Percentiles rank a stretch among this genome's conserved stretches.
Evolutionary conservation across 1,140 invertebrate genomes (phyloP).

Genomic region (Aleiodes sp.): DNA sequence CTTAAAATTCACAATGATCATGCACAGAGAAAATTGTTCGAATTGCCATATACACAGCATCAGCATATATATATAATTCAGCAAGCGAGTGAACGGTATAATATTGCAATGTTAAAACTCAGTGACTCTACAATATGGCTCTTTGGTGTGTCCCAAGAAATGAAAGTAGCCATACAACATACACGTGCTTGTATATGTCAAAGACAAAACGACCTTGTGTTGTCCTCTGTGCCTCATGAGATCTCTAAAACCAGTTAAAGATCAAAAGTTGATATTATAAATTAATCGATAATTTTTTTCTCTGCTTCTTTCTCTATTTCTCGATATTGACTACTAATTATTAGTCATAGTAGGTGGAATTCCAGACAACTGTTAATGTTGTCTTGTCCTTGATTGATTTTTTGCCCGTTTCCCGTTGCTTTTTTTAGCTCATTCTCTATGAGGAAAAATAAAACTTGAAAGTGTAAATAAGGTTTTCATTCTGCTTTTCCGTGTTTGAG

Average conservation of each 20-base stretch:
- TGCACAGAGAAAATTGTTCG: conserved; percentile 18
- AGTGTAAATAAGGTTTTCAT: not conserved
- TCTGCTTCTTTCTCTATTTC: not conserved
- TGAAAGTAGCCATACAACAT: conserved; percentile 22
- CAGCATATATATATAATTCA: conserved; percentile 12
- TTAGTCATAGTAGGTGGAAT: not conserved
- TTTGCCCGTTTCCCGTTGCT: too few species aligned
- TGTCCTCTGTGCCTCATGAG: not conserved
- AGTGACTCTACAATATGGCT: not conserved
- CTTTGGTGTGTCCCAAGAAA: conserved; percentile 23
- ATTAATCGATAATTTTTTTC: conserved; percentile 1
- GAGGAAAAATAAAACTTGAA: too few species aligned
- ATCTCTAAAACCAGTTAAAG: conserved; percentile 19
- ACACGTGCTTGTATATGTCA: conserved; percentile 7
- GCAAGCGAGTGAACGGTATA: conserved; percentile 2
- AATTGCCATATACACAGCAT: conserved; percentile 18
- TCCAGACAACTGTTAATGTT: not conserved
- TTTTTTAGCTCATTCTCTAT: too few species aligned
- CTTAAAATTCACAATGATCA: not conserved
- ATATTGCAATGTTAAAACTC: not conserved
- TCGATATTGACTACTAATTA: too few species aligned
- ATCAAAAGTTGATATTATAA: conserved; percentile 4
- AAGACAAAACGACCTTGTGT: conserved; percentile 29
- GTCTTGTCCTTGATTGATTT: too few species aligned
- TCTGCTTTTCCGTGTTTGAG: not conserved